Percentiles rank a stretch among this genome's conserved stretches.
Evolutionary conservation across 2,113 vertebrate genomes (phyloP).

Genomic region (Capricornis sumatraensis): DNA sequence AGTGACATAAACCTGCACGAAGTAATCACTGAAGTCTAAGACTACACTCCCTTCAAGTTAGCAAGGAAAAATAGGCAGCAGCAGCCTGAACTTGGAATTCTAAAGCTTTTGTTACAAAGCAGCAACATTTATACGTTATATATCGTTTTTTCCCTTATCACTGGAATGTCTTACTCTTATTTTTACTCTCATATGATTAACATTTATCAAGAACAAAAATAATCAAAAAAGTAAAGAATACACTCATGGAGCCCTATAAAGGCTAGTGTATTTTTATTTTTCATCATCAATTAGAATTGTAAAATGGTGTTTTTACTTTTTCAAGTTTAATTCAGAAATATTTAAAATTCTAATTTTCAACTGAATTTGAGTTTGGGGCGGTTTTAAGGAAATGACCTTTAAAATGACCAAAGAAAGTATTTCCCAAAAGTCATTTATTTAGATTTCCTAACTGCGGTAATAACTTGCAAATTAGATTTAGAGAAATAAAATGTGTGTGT

Average conservation of each 20-base stretch:
- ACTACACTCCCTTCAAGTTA: constrained; percentile 55
- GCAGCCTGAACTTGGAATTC: constrained; percentile 58
- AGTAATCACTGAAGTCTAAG: constrained; percentile 67
- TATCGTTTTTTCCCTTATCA: neutral
- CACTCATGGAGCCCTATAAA: neutral
- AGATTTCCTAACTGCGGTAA: neutral
- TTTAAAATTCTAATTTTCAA: constrained; percentile 40
- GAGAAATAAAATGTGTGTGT: neutral
- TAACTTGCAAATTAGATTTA: neutral
- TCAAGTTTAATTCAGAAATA: constrained; percentile 39
- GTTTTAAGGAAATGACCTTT: neutral
- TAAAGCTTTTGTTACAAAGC: constrained; percentile 65
- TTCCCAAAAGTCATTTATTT: neutral
- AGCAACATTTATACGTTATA: constrained; percentile 35
- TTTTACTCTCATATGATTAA: neutral
- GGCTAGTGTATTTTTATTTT: neutral
- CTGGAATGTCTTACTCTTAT: neutral
- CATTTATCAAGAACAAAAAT: neutral
- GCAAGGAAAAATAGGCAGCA: constrained; percentile 62
- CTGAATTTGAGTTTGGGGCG: neutral
- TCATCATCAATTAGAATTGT: neutral
- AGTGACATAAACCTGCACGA: constrained; percentile 62
- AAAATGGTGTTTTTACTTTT: neutral
- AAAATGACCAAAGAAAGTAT: constrained; percentile 9
- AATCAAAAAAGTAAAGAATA: neutral